Percentiles rank a stretch among this genome's conserved stretches.
phyloP scores from a whole-genome alignment of 2,113 vertebrate species.

The Trochalopteron elliotii region DNA sequence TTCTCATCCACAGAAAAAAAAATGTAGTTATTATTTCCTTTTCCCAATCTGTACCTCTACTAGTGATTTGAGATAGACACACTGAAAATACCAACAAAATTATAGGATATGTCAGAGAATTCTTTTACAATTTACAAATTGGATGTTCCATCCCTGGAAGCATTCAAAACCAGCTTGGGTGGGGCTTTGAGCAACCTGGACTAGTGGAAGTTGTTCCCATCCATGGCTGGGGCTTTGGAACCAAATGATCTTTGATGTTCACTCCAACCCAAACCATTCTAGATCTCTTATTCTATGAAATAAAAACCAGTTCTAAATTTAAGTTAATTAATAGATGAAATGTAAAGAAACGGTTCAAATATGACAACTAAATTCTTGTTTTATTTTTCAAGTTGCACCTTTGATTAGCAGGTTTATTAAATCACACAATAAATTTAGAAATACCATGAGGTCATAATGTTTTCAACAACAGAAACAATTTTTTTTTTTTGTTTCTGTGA shows the following conservation, averaged over 20 bases:
- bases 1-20: background rate
- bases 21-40: background rate
- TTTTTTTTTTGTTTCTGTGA: background rate
- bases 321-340: background rate
- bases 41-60: accelerated
- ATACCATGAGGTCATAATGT: background rate
- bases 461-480: background rate
- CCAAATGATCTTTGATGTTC: background rate
- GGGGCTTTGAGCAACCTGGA: background rate
- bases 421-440: background rate
- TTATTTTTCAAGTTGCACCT: background rate
- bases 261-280: background rate
- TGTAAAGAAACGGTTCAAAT: background rate
- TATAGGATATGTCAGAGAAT: background rate
- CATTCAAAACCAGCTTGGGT: background rate
- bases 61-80: background rate
- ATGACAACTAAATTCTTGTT: background rate
- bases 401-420: background rate
- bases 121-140: background rate
- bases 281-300: background rate
- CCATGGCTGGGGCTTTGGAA: background rate
- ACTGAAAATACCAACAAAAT: background rate
- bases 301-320: background rate
- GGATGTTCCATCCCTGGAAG: background rate
- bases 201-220: background rate